Conservation (phyloP, 2,888 invertebrate genomes). For the Drosophila emarginata region DNA sequence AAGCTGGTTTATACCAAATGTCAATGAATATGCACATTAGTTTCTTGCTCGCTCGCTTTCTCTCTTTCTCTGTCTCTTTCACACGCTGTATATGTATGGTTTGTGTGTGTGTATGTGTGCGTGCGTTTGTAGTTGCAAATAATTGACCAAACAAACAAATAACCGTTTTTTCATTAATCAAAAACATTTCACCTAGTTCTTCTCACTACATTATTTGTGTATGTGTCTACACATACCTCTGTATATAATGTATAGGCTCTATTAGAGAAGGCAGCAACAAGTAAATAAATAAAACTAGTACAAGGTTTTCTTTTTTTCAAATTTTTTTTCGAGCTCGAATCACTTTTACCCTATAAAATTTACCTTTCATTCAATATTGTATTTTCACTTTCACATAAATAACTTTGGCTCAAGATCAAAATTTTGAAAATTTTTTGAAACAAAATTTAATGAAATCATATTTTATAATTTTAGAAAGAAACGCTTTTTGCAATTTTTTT, state of each 20-base stretch:
- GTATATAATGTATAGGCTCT: not conserved
- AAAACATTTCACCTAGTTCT: not conserved
- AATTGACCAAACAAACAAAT: constrained; percentile 2
- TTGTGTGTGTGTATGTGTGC: constrained; percentile 4
- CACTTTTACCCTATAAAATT: not conserved
- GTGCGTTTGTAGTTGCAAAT: not conserved
- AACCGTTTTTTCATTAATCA: not conserved
- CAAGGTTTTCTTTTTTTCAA: not conserved
- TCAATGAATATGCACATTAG: constrained; percentile 30
- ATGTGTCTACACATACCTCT: not conserved
- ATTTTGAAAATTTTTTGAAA: too few species aligned
- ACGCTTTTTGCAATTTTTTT: too few species aligned
- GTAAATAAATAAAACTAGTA: not conserved
- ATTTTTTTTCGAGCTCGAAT: not conserved
- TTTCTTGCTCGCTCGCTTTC: not conserved
- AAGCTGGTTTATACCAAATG: constrained; percentile 20
- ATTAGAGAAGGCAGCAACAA: not conserved
- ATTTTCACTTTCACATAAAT: too few species aligned
- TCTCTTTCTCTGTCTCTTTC: not conserved
- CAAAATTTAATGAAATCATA: too few species aligned
- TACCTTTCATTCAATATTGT: too few species aligned
- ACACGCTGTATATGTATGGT: constrained; percentile 16
- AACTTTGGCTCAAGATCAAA: too few species aligned
- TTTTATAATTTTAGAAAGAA: too few species aligned
- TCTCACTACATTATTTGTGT: not conserved